Evolutionary conservation across 37 sponge, comb jelly and placozoan species (phyloP), one percentile per base, ranked within the genome.

Genomic region (Agelas oroides): DNA sequence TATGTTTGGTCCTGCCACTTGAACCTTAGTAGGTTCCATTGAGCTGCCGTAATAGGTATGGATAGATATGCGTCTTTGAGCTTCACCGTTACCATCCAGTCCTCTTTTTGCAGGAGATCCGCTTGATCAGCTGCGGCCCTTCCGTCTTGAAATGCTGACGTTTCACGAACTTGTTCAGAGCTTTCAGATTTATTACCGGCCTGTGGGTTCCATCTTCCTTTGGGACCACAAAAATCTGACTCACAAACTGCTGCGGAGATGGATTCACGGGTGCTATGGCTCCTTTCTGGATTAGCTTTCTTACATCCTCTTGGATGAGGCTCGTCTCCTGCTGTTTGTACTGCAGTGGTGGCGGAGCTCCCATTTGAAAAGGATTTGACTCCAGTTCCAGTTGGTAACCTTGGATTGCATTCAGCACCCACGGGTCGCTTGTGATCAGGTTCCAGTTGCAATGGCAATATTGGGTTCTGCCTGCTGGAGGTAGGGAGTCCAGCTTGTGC

Each of bases 11-110:
- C 87, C 32, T 62, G 21, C 74, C 87, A 86, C 1, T 15, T 46
- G 70, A 86, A 86, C 8, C 78, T 11, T 35, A 86, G 65, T 56
- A 66, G 79, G 53, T 70, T 78, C 65, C 74, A n/a, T 59, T 81
- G 67, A 21, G 21, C 20, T 39, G 17, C 20, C 24, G 25, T 8
- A 13, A 81, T 33, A 18, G 59, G 28, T 41, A 57, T 55, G 1
- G 70, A 70, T 60, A 69, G 81, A 58, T 87, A 87, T 23, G 88
- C 88, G 28, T 87, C 88, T 66, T 80, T 87, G 38, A 87, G 76
- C 38, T 87, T 81, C 18, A 87, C 55, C 5, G 70, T 28, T 3
- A 80, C 70, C 85, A 84, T 75, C 76, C 76, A 84, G 57, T 84
- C 68, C 37, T 39, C 66, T 59, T 65, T 46, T 54, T 59, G 31